Percentiles rank a stretch among this genome's conserved stretches.
These are phyloP conservation scores for Drosophila lacicola DNA, from an alignment of 2,888 invertebrate genomes.

Conservation along the genomic window DNA sequence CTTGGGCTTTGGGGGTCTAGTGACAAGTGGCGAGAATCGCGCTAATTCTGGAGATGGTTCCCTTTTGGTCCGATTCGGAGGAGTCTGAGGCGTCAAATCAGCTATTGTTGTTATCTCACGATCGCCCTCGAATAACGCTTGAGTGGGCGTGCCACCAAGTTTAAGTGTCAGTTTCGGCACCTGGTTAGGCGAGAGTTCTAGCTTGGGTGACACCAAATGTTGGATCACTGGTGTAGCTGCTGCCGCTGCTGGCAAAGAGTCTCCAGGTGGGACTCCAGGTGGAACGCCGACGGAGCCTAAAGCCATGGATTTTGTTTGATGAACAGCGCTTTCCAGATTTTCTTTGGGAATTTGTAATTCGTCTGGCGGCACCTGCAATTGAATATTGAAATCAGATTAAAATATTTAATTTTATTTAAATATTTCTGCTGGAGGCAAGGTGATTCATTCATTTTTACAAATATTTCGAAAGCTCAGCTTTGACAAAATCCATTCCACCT, in stretches of 20 bases:
- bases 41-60: constrained; percentile 93
- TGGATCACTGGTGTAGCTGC: constrained; percentile 1
- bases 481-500: too few relatives aligned
- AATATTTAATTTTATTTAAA: too few relatives aligned
- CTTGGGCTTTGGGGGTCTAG: constrained; percentile 92
- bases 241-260: background rate
- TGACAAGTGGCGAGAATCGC: constrained; percentile 92
- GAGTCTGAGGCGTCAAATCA: background rate
- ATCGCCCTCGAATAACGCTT: constrained; percentile 16
- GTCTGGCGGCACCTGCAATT: constrained; percentile 32
- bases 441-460: too few relatives aligned
- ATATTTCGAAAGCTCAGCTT: too few relatives aligned
- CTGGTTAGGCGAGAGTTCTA: constrained; percentile 52
- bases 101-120: constrained; percentile 11
- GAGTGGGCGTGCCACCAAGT: constrained; percentile 85
- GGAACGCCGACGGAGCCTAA: background rate
- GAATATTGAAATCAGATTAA: constrained; percentile 5
- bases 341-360: constrained; percentile 4
- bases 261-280: constrained; percentile 13
- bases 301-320: background rate
- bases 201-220: constrained; percentile 26
- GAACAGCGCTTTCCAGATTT: background rate
- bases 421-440: too few relatives aligned
- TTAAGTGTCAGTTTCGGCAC: constrained; percentile 93
- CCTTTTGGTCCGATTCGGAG: constrained; percentile 77